phyloP scores from a whole-genome alignment of 2,113 vertebrate genomes.

The Mobula birostris region DNA sequence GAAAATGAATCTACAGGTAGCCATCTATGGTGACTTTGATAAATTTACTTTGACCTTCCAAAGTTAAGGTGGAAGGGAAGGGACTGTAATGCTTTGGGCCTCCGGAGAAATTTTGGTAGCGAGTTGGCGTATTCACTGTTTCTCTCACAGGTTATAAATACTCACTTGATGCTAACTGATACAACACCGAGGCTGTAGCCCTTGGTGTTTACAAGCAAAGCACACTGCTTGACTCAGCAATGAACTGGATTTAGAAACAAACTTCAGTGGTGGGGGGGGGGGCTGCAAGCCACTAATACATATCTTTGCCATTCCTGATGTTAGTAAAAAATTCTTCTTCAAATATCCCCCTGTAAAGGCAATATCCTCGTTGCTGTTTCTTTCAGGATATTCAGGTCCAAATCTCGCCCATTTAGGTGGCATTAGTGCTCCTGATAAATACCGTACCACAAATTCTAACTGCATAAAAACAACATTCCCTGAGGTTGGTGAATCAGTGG shows the following conservation, averaged over 20 bases:
- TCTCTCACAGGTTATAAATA: not conserved
- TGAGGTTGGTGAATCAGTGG: no score
- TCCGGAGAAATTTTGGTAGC: not conserved
- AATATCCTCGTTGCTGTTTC: not conserved
- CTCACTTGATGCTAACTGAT: not conserved
- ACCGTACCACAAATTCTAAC: not conserved
- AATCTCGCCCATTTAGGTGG: not conserved
- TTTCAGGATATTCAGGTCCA: not conserved
- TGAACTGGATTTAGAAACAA: not conserved
- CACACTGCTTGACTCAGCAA: not conserved
- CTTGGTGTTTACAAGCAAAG: not conserved
- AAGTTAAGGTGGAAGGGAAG: not conserved
- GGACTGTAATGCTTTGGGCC: no score
- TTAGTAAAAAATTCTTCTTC: not conserved
- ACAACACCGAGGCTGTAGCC: not conserved
- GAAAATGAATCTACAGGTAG: no score
- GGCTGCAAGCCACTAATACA: not conserved
- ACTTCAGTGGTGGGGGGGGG: no score
- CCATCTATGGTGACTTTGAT: no score
- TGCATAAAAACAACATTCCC: no score
- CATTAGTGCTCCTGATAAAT: not conserved
- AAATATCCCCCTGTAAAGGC: not conserved
- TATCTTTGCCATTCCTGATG: not conserved
- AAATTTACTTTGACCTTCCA: not conserved
- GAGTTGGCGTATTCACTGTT: not conserved